Evolutionary conservation across 30 jellyfish, hydroid and myxozoan genomes (phyloP).

Genomic region (Aurelia aurita complex sp. Pacific): DNA sequence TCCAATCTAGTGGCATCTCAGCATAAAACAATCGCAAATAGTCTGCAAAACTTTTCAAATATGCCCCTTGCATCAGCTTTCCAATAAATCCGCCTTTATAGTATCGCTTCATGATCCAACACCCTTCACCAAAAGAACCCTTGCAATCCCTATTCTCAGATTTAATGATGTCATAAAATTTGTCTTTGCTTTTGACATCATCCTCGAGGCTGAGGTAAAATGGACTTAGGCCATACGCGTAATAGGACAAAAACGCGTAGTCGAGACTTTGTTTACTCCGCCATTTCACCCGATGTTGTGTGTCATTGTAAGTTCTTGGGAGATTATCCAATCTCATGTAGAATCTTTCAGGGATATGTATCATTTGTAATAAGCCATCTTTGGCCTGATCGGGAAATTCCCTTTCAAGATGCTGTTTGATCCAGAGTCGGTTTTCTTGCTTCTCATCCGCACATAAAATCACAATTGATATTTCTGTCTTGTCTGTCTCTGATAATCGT

Average conservation of each 20-base stretch:
- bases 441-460: constrained; percentile 62
- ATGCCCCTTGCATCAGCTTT: constrained; percentile 14
- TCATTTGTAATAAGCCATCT: constrained; percentile 53
- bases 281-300: constrained; percentile 64
- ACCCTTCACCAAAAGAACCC: background rate
- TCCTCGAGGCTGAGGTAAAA: constrained; percentile 9
- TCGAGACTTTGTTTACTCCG: constrained; percentile 75
- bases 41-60: constrained; percentile 16
- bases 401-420: constrained; percentile 9
- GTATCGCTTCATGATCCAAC: constrained; percentile 32
- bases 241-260: constrained; percentile 64
- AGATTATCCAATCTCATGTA: constrained; percentile 35
- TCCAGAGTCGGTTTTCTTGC: constrained; percentile 19
- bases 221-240: constrained; percentile 24
- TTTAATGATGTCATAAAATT: constrained; percentile 30
- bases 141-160: background rate
- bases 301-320: constrained; percentile 42
- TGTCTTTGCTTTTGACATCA: constrained; percentile 20
- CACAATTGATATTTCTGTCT: constrained; percentile 21
- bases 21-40: constrained; percentile 14
- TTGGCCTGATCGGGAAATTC: constrained; percentile 22
- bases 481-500: constrained; percentile 28
- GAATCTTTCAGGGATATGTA: constrained; percentile 56
- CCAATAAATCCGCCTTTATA: constrained; percentile 50
- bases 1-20: constrained; percentile 59